A percentile compares a stretch with the other conserved stretches of the same genome.
Conservation (phyloP, 1,140 invertebrate species). For the Hermatobates lingyangjiaoensis region DNA sequence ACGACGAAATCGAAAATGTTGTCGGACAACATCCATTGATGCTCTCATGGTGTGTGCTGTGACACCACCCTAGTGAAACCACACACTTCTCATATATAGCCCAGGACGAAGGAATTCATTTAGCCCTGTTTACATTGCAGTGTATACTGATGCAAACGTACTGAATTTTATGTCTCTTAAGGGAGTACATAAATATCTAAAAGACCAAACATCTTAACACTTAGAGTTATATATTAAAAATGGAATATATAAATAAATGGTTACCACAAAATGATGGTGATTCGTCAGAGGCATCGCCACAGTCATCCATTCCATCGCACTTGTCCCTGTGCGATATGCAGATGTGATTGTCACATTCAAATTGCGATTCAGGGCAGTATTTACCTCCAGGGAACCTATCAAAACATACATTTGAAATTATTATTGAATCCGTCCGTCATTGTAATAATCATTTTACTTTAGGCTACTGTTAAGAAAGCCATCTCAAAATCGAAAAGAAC, state of each 20-base stretch:
- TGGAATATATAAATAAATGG: slow-evolving; percentile 17
- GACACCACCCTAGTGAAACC: too few species aligned
- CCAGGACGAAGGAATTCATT: too few species aligned
- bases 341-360: slow-evolving; percentile 78
- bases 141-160: neutral
- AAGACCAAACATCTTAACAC: neutral
- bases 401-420: too few species aligned
- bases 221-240: too few species aligned
- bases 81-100: too few species aligned
- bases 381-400: slow-evolving; percentile 20
- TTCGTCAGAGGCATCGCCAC: slow-evolving; percentile 80
- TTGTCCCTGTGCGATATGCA: slow-evolving; percentile 67
- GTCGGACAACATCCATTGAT: too few species aligned
- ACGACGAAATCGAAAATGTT: too few species aligned
- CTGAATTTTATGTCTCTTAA: neutral
- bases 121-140: neutral
- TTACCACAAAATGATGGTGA: slow-evolving; percentile 47
- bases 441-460: too few species aligned
- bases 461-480: too few species aligned
- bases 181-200: neutral
- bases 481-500: too few species aligned
- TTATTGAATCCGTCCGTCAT: too few species aligned
- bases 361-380: slow-evolving; percentile 70
- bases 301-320: slow-evolving; percentile 79
- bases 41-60: too few species aligned